Conservation (phyloP, 2,888 invertebrate genomes). For the Bimastos eiseni region DNA sequence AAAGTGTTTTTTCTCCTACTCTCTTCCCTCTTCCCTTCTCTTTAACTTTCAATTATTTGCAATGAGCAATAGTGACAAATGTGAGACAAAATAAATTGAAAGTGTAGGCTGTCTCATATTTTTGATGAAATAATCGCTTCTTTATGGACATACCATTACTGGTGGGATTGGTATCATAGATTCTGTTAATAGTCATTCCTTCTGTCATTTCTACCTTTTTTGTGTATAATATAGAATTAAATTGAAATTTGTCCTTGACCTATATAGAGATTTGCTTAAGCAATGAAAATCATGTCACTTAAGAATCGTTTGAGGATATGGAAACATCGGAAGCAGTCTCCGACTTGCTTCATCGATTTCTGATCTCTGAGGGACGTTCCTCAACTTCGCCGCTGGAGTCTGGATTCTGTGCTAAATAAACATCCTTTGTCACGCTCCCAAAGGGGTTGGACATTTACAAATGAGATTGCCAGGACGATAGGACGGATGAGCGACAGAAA, state of each 20-base stretch:
- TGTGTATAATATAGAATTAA: background rate
- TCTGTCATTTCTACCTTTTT: background rate
- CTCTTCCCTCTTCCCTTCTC: too few relatives aligned
- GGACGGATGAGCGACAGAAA: background rate
- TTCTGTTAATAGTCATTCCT: background rate
- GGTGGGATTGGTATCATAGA: background rate
- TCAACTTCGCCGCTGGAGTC: background rate
- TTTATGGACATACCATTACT: too few relatives aligned
- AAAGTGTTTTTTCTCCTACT: too few relatives aligned
- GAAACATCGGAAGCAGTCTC: background rate
- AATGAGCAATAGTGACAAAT: too few relatives aligned
- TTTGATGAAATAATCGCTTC: too few relatives aligned
- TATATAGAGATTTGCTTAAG: background rate
- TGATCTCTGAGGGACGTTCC: background rate
- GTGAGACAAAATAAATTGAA: too few relatives aligned
- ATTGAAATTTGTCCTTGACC: background rate
- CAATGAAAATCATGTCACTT: background rate
- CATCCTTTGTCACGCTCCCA: slow-evolving; percentile 4
- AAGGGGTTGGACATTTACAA: background rate
- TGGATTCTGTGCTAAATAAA: background rate
- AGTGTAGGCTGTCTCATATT: too few relatives aligned
- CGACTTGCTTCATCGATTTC: background rate
- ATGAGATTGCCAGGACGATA: background rate
- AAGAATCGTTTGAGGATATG: background rate
- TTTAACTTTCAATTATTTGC: too few relatives aligned